Conservation (phyloP, 2,113 vertebrate species). For the Gymnocephalus cernua region DNA sequence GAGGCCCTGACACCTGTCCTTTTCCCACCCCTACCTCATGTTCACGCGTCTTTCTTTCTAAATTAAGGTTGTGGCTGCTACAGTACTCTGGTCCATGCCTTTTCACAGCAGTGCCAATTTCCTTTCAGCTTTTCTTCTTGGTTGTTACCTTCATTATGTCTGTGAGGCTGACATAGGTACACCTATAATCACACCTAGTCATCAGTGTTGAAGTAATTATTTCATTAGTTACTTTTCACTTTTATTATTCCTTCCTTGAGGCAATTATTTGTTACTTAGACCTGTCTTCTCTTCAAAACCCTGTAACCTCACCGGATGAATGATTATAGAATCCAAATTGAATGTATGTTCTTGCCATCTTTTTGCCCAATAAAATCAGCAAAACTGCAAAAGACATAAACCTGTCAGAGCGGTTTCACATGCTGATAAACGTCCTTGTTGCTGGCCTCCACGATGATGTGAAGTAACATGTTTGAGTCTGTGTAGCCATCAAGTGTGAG, state of each 20-base stretch:
- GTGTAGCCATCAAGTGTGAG: neutral
- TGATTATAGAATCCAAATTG: conserved; percentile 32
- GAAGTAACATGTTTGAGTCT: neutral
- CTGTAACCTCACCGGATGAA: conserved; percentile 3
- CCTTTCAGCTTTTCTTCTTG: conserved; percentile 15
- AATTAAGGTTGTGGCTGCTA: conserved; percentile 36
- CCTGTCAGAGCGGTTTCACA: neutral
- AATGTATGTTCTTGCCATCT: conserved; percentile 25
- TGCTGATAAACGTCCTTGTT: neutral
- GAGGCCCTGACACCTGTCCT: conserved; percentile 70
- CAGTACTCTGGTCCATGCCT: neutral
- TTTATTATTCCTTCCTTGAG: too few relatives aligned
- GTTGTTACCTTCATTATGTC: conserved; percentile 13
- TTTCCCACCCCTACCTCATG: conserved; percentile 55
- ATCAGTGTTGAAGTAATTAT: neutral
- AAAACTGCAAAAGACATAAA: neutral
- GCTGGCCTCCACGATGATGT: neutral
- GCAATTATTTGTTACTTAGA: neutral
- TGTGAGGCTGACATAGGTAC: neutral
- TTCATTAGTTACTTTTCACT: neutral
- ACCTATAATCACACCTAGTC: neutral
- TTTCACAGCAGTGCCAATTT: conserved; percentile 32
- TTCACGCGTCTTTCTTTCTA: conserved; percentile 29
- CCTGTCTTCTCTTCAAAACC: neutral
- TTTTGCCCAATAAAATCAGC: conserved; percentile 13